Conservation (phyloP, 2,888 invertebrate species). For the Macrophya alboannulata region DNA sequence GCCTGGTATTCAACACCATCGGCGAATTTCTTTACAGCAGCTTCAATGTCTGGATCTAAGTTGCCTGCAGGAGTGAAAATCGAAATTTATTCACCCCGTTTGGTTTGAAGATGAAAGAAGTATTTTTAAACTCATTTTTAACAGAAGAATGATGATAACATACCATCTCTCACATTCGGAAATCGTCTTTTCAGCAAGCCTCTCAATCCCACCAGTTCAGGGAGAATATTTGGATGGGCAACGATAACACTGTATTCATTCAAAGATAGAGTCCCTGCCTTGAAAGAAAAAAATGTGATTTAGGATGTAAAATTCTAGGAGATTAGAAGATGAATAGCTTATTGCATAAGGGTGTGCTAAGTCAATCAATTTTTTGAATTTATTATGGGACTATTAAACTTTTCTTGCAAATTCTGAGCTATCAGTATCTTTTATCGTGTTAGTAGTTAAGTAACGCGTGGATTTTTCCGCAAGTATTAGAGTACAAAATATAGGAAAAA, state of each 20-base stretch:
- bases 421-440: too few species aligned
- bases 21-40: constrained; percentile 85
- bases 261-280: constrained; percentile 86
- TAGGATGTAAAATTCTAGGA: too few species aligned
- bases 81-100: background rate
- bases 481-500: too few species aligned
- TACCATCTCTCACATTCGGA: constrained; percentile 82
- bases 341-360: constrained; percentile 39
- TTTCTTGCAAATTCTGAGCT: too few species aligned
- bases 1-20: constrained; percentile 88
- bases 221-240: constrained; percentile 90
- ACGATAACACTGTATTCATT: constrained; percentile 89
- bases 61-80: constrained; percentile 82
- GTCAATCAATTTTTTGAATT: too few species aligned
- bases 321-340: background rate
- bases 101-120: constrained; percentile 8
- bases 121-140: background rate
- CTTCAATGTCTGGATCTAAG: constrained; percentile 84
- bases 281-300: constrained; percentile 64
- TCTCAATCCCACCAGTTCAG: constrained; percentile 88
- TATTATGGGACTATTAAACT: too few species aligned
- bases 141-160: constrained; percentile 64
- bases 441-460: too few species aligned
- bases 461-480: too few species aligned
- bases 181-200: constrained; percentile 90